Percentiles rank a stretch among this genome's conserved stretches.
Evolutionary conservation across 2,113 vertebrate species (phyloP).

Genomic region (Delphinapterus leucas): DNA sequence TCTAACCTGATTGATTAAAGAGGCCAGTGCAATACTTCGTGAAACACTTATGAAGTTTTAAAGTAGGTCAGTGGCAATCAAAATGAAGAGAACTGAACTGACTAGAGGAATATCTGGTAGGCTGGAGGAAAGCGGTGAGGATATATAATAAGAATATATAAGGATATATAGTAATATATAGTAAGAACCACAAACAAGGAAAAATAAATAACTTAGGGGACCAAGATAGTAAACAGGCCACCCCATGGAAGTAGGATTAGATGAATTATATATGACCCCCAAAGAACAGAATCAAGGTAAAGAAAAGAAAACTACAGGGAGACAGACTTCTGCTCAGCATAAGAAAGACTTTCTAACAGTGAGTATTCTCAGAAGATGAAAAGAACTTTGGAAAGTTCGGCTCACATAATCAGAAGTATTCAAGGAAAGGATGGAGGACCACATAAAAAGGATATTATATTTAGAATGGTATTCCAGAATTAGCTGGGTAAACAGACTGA

Average conservation of each 20-base stretch:
- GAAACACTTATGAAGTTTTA: not conserved
- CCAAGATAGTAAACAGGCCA: not conserved
- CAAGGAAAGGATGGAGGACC: not conserved
- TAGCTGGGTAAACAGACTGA: not conserved
- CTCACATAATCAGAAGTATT: not conserved
- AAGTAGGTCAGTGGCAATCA: not conserved
- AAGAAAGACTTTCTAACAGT: not conserved
- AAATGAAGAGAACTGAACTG: not conserved
- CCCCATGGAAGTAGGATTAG: not conserved
- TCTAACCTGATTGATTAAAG: not conserved
- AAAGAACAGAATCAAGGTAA: not conserved
- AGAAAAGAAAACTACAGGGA: not conserved
- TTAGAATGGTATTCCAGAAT: not conserved
- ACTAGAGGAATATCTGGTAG: not conserved
- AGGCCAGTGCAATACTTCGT: not conserved
- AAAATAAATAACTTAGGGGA: not conserved
- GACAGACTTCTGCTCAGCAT: not conserved
- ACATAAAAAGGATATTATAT: not conserved
- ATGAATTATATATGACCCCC: not conserved
- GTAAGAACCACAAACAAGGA: not conserved
- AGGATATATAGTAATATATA: not conserved
- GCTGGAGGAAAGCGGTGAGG: not conserved
- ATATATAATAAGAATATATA: not conserved
- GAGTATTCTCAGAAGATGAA: constrained; percentile 2
- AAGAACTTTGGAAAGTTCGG: not conserved